Base-by-base conservation (phyloP, 2,888 invertebrate genomes). In the Drosophila lacicola region DNA sequence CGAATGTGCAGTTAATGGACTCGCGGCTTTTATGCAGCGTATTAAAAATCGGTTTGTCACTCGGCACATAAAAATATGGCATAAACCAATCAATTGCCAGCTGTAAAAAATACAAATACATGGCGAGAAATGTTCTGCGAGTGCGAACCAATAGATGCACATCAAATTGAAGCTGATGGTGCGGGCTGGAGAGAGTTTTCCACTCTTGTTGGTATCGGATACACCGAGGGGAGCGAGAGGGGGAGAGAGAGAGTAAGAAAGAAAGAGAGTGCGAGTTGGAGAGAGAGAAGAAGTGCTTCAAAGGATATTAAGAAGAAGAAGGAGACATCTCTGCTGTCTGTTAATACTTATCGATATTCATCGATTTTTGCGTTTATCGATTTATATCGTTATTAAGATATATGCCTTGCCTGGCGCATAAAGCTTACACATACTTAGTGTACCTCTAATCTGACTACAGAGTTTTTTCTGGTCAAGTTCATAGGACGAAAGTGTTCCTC, bases 21-120 rank as follows among this genome's bases (percentile, higher is more conserved):
- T 47, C 34, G 41, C n/a, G 13, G 45, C 29, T 68, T 78, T 78
- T 78, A 78, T 68, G 60, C 39, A 37, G 17, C 21, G 46, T 57
- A 68, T 78, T 78, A 47, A 53, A 49, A 64, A 29, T 53, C 21
- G 36, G 36, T 62, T 58, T 36, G 53, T 13, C 39, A 13, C 13
- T 10, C 42, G 50, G 9, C 33, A 33, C 54, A 72, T 78, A 66
- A 70, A 81, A 70, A 62, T 66, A 70, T 76, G 46, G 21, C 17
- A 76, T 71, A 66, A 73, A 72, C 47, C 69, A 70, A 73, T 78
- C 78, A 80, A 78, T 80, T 64, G 63, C 4, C 49, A 45, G 62
- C 47, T 64, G 49, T 70, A 74, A 70, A 74, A 70, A 45, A 51
- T 21, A 21, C 11, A 39, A 14, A 29, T 29, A 29, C 8, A 29